phyloP scores from a whole-genome alignment of 2,113 vertebrate species.

The Hymenochirus boettgeri region DNA sequence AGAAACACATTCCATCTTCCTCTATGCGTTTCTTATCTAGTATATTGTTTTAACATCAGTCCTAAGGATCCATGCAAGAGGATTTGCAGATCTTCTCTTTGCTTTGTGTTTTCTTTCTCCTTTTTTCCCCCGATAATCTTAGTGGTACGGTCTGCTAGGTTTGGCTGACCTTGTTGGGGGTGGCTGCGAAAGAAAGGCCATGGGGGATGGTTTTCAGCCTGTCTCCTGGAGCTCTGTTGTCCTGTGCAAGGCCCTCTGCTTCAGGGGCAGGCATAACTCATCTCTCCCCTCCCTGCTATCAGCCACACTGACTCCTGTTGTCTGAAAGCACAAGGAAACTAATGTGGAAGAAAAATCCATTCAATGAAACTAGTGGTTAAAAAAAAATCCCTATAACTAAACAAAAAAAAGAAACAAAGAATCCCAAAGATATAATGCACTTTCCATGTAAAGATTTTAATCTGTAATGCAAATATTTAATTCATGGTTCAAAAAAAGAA shows the following conservation, averaged over 20 bases:
- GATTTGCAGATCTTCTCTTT: constrained; percentile 5
- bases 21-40: neutral
- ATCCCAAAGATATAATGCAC: constrained; percentile 9
- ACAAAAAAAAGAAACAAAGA: neutral
- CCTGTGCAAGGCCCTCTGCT: constrained; percentile 28
- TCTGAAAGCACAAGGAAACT: constrained; percentile 33
- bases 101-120: no score
- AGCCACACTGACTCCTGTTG: constrained; percentile 29
- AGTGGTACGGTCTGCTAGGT: constrained; percentile 31
- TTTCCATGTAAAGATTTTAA: neutral
- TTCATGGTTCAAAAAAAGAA: neutral
- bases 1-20: neutral
- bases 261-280: constrained; percentile 39
- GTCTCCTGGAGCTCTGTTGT: constrained; percentile 39
- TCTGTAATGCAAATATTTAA: neutral
- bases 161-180: constrained; percentile 40
- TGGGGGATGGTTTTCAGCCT: constrained; percentile 34
- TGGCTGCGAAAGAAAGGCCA: constrained; percentile 30
- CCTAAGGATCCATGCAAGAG: neutral
- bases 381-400: constrained; percentile 13
- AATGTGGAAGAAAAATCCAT: constrained; percentile 10
- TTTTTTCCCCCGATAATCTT: constrained; percentile 1
- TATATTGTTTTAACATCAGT: neutral
- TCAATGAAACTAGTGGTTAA: no score
- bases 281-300: constrained; percentile 38